phyloP scores from a whole-genome alignment of 2,888 invertebrate genomes.

The Phaonia tiefii region DNA sequence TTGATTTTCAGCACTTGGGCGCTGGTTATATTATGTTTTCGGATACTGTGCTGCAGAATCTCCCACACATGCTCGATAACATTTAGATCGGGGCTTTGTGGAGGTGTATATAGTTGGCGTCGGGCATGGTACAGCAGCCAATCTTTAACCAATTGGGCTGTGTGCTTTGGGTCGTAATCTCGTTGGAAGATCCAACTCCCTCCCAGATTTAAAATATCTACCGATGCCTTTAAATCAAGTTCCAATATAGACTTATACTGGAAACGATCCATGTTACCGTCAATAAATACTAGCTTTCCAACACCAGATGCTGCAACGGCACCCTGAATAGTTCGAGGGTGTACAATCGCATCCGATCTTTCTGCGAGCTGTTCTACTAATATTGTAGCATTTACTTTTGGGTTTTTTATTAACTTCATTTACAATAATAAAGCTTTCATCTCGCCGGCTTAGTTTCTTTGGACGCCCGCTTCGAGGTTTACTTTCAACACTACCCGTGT shows the following conservation, averaged over 20 bases:
- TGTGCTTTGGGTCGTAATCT: slow-evolving; percentile 37
- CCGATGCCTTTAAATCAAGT: slow-evolving; percentile 31
- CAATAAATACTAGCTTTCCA: slow-evolving; percentile 63
- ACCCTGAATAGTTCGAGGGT: slow-evolving; percentile 19
- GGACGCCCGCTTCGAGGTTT: no score
- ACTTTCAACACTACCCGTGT: no score
- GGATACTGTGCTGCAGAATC: slow-evolving; percentile 13
- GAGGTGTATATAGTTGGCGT: slow-evolving; percentile 16
- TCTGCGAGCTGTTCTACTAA: no score
- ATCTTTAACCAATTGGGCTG: slow-evolving; percentile 6
- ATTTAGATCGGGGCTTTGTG: slow-evolving; percentile 38
- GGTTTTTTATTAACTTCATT: no score
- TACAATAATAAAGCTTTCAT: no score
- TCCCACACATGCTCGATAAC: slow-evolving; percentile 40
- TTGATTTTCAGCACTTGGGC: slow-evolving; percentile 18
- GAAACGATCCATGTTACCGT: slow-evolving; percentile 66
- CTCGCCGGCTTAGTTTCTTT: no score
- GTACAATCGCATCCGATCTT: slow-evolving; percentile 43
- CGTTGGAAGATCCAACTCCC: slow-evolving; percentile 53
- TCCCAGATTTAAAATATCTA: no score
- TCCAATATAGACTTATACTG: slow-evolving; percentile 64
- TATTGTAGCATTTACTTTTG: no score
- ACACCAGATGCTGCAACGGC: no score
- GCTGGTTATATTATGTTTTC: slow-evolving; percentile 36
- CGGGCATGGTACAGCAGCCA: slow-evolving; percentile 44